Base-by-base conservation (phyloP, 2,113 vertebrate species). In the Bubo blakistoni region DNA sequence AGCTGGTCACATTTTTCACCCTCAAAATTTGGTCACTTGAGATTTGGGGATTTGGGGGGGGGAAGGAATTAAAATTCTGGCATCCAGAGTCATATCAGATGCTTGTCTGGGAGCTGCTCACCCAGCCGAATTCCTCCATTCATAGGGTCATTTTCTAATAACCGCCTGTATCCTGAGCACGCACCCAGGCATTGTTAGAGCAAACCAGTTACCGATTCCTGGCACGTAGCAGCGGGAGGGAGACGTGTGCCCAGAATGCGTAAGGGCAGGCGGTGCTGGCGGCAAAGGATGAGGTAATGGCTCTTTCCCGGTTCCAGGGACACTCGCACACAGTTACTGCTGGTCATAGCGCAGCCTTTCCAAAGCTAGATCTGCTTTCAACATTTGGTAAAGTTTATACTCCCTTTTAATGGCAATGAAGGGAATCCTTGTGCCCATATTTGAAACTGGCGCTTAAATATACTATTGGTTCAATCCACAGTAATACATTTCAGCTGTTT, bases 211-310 rank as follows among this genome's bases (percentile, higher is more conserved):
- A 16, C n/a, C 27, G 3, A 87, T 59, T 86, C 71, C 81, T 65
- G 91, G 92, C 92, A 83, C 24, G 34, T 3, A 72, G 67, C 69
- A 73, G n/a, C 2, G 2, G 69, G 19, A 94, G 55, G 29, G 52
- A 96, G 72, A 36, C 3, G 14, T n/a, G 95, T 94, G 96, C 95
- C 84, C 24, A 13, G 91, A 94, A 94, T 66, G 58, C 5, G 49
- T 42, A 79, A 81, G 81, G 84, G 76, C 84, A 86, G 84, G 79
- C 13, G 1, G 84, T 83, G 70, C 88, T 70, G 95, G 82, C 17
- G 15, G 91, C 62, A 54, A 55, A 44, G 42, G 81, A 73, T 95
- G 95, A 97, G 92, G 91, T 89, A 82, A 97, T 94, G 89, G 77
- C 83, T 95, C 87, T 24, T 16, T 26, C 91, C 46, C 4, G 13